Evolutionary conservation across 2,888 invertebrate species (phyloP), one percentile per base, ranked within the genome.

Genomic region (Scaptomyza caliginosa): DNA sequence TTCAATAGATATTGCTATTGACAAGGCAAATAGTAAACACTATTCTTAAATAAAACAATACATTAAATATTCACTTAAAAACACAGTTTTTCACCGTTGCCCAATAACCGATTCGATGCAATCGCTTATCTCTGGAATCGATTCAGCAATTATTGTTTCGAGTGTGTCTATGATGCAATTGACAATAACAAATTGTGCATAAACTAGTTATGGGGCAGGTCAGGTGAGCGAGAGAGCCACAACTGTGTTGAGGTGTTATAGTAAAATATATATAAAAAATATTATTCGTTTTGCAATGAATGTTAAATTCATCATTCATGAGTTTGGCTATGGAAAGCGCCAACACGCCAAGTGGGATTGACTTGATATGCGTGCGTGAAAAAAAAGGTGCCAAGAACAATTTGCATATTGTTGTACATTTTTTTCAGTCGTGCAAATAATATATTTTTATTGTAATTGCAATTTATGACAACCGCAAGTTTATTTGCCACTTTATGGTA

Each of bases 401-500:
- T 80, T 80, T 58, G 76, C 86, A 80, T 80, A 48, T 67, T 54
- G 48, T 45, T 60, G 54, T 34, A 28, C 67, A 26, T 30, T 56
- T 28, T 60, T 38, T 45, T 6, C 38, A 38, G 34, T 40, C 57
- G 49, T 60, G 73, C 68, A 58, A 52, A 69, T 40, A 63, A 74
- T 64, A 74, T 64, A 70, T 70, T 59, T 75, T 74, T 74, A 77
- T 77, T 74, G 65, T 30, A 64, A 65, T 54, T 64, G 65, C 67
- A 60, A 63, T 84, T 86, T 86, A 81, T 84, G 68, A 71, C 62
- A 63, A 45, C 34, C 42, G 40, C 26, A 52, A 58, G 52, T 74
- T 77, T 62, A 77, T 77, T 51, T 50, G 84, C 83, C 70, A 76
- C 58, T 48, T 69, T 67, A 62, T 68, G 49, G 69, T 64, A 62